A percentile compares a stretch with the other conserved stretches of the same genome.
Conservation (phyloP, 1,140 invertebrate species). For the Diuraphis noxia region DNA sequence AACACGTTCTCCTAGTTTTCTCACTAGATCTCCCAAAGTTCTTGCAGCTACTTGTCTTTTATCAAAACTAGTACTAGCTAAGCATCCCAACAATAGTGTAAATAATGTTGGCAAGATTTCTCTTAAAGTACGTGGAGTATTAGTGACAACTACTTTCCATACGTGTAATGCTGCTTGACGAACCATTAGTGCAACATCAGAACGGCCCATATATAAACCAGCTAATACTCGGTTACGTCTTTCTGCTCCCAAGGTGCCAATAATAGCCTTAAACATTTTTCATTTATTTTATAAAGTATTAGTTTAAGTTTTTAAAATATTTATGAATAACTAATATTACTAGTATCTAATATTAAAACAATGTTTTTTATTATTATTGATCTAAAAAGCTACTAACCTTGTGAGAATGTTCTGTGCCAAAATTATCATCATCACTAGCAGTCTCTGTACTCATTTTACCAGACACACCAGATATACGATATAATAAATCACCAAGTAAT, state of each 20-base stretch:
- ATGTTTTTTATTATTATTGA: neutral
- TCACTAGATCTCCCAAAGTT: slow-evolving; percentile 94
- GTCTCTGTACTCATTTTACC: slow-evolving; percentile 99
- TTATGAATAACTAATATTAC: neutral
- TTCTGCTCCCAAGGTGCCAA: slow-evolving; percentile 83
- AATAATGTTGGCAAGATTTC: slow-evolving; percentile 97
- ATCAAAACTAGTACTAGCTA: slow-evolving; percentile 94
- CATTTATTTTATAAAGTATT: neutral
- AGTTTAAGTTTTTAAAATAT: neutral
- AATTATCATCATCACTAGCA: slow-evolving; percentile 97
- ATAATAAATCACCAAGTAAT: slow-evolving; percentile 92
- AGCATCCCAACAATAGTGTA: slow-evolving; percentile 83
- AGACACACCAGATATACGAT: slow-evolving; percentile 94
- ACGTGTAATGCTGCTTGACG: slow-evolving; percentile 96
- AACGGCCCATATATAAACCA: slow-evolving; percentile 95
- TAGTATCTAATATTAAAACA: neutral
- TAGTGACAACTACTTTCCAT: slow-evolving; percentile 96
- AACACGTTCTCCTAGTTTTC: slow-evolving; percentile 96
- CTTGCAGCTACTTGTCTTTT: slow-evolving; percentile 90
- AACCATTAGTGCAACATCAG: slow-evolving; percentile 95
- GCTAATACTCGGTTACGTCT: slow-evolving; percentile 90
- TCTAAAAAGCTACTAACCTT: slow-evolving; percentile 58
- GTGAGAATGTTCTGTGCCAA: slow-evolving; percentile 96
- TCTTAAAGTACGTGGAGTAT: slow-evolving; percentile 92
- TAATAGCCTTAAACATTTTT: slow-evolving; percentile 72